Conservation (phyloP, 2,113 vertebrate genomes). For the Rissa tridactyla region DNA sequence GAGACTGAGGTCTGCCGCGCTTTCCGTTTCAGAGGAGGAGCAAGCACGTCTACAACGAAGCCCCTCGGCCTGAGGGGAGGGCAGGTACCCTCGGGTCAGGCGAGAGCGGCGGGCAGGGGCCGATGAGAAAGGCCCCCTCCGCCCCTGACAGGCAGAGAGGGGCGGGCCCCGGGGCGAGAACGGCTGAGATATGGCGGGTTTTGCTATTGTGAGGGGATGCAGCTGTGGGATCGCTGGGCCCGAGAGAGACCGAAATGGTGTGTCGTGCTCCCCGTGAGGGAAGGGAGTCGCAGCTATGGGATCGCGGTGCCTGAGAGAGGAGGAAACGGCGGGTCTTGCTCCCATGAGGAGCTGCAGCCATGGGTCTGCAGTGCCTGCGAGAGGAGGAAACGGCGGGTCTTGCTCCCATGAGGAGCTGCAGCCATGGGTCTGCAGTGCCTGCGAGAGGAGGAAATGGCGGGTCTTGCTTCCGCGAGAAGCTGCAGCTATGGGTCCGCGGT, state of each 20-base stretch:
- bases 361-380: neutral
- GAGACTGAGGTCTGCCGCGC: fast-evolving
- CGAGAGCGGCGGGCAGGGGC: neutral
- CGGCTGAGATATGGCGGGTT: neutral
- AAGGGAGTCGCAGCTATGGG: too few relatives aligned
- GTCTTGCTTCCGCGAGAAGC: too few relatives aligned
- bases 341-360: fast-evolving
- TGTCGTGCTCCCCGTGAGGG: fast-evolving
- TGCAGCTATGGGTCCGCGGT: too few relatives aligned
- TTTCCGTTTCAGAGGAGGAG: fast-evolving
- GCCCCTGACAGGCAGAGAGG: too few relatives aligned
- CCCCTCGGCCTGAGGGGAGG: fast-evolving
- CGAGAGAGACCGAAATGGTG: neutral
- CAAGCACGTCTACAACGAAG: fast-evolving
- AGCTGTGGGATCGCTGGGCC: neutral
- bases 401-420: too few relatives aligned
- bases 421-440: too few relatives aligned
- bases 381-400: neutral
- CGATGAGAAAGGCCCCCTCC: neutral
- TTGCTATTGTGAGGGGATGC: neutral
- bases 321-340: neutral
- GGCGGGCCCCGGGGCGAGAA: too few relatives aligned
- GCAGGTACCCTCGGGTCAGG: neutral
- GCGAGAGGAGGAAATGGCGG: too few relatives aligned
- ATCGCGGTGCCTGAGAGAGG: neutral